Conservation (phyloP, 2,113 vertebrate genomes). For the Oryzias melastigma region DNA sequence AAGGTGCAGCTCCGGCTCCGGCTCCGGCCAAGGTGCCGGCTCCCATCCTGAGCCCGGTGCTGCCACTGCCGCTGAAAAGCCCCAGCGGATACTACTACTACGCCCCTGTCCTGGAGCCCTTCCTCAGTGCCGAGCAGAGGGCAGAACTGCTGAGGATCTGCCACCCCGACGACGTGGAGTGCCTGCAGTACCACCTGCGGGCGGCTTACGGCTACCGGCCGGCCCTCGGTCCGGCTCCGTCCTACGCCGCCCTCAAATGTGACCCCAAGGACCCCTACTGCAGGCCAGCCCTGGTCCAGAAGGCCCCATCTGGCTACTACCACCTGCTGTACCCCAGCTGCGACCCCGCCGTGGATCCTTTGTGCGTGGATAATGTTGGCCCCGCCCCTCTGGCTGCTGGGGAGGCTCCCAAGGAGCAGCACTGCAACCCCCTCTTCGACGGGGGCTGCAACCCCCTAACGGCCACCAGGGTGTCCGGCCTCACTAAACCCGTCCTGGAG, state of each 20-base stretch:
- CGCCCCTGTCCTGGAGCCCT: slow-evolving; percentile 69
- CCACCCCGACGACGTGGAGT: slow-evolving; percentile 74
- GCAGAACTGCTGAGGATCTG: slow-evolving; percentile 79
- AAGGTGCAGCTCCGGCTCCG: slow-evolving; percentile 26
- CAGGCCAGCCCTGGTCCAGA: slow-evolving; percentile 62
- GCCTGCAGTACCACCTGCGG: slow-evolving; percentile 80
- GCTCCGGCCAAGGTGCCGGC: slow-evolving; percentile 53
- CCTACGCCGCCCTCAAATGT: slow-evolving; percentile 72
- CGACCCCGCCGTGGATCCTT: slow-evolving; percentile 72
- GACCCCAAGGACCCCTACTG: slow-evolving; percentile 78
- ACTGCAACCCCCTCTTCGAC: slow-evolving; percentile 79
- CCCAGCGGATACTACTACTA: slow-evolving; percentile 68
- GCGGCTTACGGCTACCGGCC: slow-evolving; percentile 78
- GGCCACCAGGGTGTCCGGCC: slow-evolving; percentile 66
- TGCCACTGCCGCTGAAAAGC: slow-evolving; percentile 60
- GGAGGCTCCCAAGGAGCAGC: slow-evolving; percentile 57
- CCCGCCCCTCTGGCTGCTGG: slow-evolving; percentile 48
- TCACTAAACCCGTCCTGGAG: slow-evolving; percentile 72
- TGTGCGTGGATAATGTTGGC: slow-evolving; percentile 52
- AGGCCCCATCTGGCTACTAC: slow-evolving; percentile 67
- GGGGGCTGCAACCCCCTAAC: slow-evolving; percentile 76
- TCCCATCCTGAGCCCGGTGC: slow-evolving; percentile 63
- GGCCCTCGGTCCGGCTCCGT: slow-evolving; percentile 55
- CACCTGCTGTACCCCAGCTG: slow-evolving; percentile 69
- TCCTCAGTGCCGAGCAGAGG: slow-evolving; percentile 68